Percentiles rank a stretch among this genome's conserved stretches.
phyloP scores from a whole-genome alignment of 2,113 vertebrate species.

The Thalassoma bifasciatum region DNA sequence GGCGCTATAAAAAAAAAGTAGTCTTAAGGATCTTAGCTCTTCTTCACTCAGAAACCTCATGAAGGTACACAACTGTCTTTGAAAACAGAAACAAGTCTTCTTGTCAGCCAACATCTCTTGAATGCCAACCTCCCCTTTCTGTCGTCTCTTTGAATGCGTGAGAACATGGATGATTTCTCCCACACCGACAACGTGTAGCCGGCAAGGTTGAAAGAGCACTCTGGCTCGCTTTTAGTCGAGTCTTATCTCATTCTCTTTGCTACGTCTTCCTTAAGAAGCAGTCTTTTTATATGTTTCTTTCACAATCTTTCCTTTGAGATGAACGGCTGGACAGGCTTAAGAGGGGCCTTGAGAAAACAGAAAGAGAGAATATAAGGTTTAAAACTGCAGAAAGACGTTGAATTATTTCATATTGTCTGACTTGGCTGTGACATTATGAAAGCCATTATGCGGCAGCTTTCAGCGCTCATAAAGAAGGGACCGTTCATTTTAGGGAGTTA shows the following conservation, averaged over 20 bases:
- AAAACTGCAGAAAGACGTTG: slow-evolving; percentile 10
- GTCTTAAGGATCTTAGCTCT: slow-evolving; percentile 48
- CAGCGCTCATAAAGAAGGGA: slow-evolving; percentile 10
- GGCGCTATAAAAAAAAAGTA: slow-evolving; percentile 40
- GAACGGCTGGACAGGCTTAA: slow-evolving; percentile 21
- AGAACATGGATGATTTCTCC: slow-evolving; percentile 20
- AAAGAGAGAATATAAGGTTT: slow-evolving; percentile 22
- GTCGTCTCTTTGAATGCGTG: slow-evolving; percentile 40
- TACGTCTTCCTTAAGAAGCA: slow-evolving; percentile 2
- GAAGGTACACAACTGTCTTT: slow-evolving; percentile 39
- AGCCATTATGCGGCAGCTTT: slow-evolving; percentile 25
- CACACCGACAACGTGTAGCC: slow-evolving; percentile 15
- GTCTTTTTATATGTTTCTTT: slow-evolving; percentile 29
- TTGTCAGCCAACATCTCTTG: slow-evolving; percentile 26
- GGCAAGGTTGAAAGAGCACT: slow-evolving; percentile 27
- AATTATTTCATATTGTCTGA: slow-evolving; percentile 24
- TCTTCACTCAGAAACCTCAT: slow-evolving; percentile 50
- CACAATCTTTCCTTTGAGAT: slow-evolving; percentile 21
- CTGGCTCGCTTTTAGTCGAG: slow-evolving; percentile 20
- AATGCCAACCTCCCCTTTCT: slow-evolving; percentile 31
- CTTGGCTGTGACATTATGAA: slow-evolving; percentile 42
- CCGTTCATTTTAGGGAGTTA: slow-evolving; percentile 21
- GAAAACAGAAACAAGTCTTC: slow-evolving; percentile 29
- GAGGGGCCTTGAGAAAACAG: slow-evolving; percentile 43
- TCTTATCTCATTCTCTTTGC: slow-evolving; percentile 35